Base-by-base conservation (phyloP, 2,113 vertebrate genomes). In the Aythya baeri region DNA sequence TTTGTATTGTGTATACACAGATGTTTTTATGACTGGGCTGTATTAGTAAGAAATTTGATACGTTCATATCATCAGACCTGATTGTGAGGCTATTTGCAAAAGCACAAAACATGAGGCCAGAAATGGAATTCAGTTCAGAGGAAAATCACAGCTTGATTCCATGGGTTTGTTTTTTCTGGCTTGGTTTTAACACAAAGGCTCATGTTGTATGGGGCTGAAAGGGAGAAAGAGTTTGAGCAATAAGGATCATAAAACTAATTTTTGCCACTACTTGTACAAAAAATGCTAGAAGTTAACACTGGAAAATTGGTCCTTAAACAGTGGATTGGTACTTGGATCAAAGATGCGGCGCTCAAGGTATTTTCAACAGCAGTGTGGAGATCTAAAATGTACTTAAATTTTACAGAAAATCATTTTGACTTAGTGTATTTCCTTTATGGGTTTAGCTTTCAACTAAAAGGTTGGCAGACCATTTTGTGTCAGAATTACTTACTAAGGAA, bases 251-350 rank as follows among this genome's bases (percentile, higher is more conserved):
- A 58, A 91, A 96, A 91, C 54, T 66, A 38, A 38, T 46, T 92
- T 89, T 85, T 92, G 52, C 85, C 82, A 25, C 54, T 77, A 86
- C 61, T 68, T 74, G 50, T 73, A 73, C 4, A 13, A 89, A 91
- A 94, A 97, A 86, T 71, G 43, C 75, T 78, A 25, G 34, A 57
- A 86, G 75, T 94, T 96, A 62, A 34, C 50, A 57, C 54, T 72
- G 50, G 63, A 83, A 89, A 84, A 59, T 50, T 20, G 38, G 32
- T 90, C 52, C 49, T 91, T 90, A 61, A 36, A 2, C 52, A 76
- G 50, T 72, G 89, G 44, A 36, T 52, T 67, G 29, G 22, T 76
- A 31, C 52, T 75, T 61, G 20, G 67, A 70, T 58, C 34, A 75
- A 90, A 10, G 52, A 46, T 25, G 54, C 80, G 34, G 54, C 87